Base-by-base conservation (phyloP, 2,113 vertebrate genomes). In the Toxotes chatareus region DNA sequence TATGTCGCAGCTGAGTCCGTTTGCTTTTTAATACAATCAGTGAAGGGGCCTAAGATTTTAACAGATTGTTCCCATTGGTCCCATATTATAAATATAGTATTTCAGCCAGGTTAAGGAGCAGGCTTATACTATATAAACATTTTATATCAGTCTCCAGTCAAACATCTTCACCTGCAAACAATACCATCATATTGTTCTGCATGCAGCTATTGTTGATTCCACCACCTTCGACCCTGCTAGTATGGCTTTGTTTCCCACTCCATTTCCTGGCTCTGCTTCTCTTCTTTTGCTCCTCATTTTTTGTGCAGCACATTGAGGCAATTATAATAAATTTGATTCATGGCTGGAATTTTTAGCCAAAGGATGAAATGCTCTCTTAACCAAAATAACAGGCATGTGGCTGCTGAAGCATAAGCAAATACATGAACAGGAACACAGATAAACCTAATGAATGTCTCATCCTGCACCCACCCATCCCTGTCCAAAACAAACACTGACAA, bases 281-380 rank as follows among this genome's bases (percentile, higher is more conserved):
- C 51, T 0, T 23, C 64, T 27, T 74, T 67, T 5, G 0, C 44
- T 76, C 17, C 23, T 71, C 23, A 23, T 69, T 84, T 27, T 84
- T 74, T 69, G 44, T 60, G 53, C 46, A 72, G 46, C 64, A 67
- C 36, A 72, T 19, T 55, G 16, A 40, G 68, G 34, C 40, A 70
- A 71, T 81, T 64, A 81, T 13, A 75, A 88, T 79, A 51, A 69
- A 83, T 82, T 78, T 2, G 10, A 89, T 85, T 86, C 77, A 87
- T 78, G 80, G 42, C 49, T 57, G 55, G 34, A 60, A 34, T 83
- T 87, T 87, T 83, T 72, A 83, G 74, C 69, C 65, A 27, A 49
- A 66, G 72, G 75, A 60, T 75, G 49, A 57, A 78, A 65, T 76
- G 80, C 55, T 76, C 38, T 57, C 49, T 82, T 59, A 66, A 77